phyloP scores from a whole-genome alignment of 2,113 vertebrate species.

The Pteropus alecto region DNA sequence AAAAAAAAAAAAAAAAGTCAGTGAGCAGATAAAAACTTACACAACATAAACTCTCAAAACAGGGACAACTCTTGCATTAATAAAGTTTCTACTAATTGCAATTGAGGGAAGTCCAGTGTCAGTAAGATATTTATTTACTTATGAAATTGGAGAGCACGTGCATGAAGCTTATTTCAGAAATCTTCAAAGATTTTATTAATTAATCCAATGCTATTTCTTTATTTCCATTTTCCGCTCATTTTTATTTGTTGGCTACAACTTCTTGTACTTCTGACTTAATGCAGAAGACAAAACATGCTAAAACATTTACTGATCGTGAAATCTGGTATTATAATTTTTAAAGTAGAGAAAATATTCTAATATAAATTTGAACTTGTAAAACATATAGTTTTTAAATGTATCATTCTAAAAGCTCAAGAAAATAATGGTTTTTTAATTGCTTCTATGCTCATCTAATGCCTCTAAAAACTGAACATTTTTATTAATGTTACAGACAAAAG shows the following conservation, averaged over 20 bases:
- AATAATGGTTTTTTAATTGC: not conserved
- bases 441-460: not conserved
- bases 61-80: not conserved
- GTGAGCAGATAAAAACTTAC: not conserved
- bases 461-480: not conserved
- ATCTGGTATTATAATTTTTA: not conserved
- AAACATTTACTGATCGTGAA: not conserved
- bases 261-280: not conserved
- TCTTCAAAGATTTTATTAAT: not conserved
- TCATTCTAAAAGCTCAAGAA: rapidly evolving
- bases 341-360: not conserved
- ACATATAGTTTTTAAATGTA: not conserved
- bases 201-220: not conserved
- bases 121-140: not conserved
- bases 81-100: not conserved
- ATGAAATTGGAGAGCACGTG: not conserved
- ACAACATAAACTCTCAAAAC: not conserved
- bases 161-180: not conserved
- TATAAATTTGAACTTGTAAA: not conserved
- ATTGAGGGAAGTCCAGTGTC: not conserved
- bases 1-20: not conserved
- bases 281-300: not conserved
- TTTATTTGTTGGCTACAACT: not conserved
- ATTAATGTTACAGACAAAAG: not conserved
- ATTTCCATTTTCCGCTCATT: not conserved